phyloP scores from a whole-genome alignment of 2,113 vertebrate genomes.

The Limnothrissa miodon region DNA sequence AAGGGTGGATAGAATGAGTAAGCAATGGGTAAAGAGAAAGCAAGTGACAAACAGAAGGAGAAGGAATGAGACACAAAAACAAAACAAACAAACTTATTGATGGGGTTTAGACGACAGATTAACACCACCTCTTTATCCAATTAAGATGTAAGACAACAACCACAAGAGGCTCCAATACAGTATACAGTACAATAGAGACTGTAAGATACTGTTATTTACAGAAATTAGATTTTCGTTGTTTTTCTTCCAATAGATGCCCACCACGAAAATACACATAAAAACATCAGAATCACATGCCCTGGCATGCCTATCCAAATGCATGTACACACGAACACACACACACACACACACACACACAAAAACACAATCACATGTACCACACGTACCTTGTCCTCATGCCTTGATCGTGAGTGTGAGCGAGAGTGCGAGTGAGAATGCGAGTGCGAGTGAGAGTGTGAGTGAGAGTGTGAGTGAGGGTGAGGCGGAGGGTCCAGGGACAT shows the following conservation, averaged over 20 bases:
- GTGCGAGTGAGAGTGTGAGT: not conserved
- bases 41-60: no score
- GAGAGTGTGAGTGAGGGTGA: not conserved
- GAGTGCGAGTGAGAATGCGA: no score
- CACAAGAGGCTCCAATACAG: not conserved
- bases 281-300: not conserved
- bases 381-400: slow-evolving; percentile 86
- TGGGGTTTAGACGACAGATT: no score
- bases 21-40: no score
- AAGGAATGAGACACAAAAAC: not conserved
- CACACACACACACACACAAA: not conserved
- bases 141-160: not conserved
- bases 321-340: not conserved
- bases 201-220: not conserved
- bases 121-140: not conserved
- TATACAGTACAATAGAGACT: not conserved
- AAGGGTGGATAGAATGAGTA: not conserved
- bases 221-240: not conserved
- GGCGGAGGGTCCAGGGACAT: slow-evolving; percentile 83
- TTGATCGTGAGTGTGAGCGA: no score
- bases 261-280: not conserved
- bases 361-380: slow-evolving; percentile 2
- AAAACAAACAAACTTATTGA: no score
- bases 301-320: not conserved
- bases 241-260: not conserved